phyloP scores from a whole-genome alignment of 1,140 invertebrate species.

The Nylanderia fulva region DNA sequence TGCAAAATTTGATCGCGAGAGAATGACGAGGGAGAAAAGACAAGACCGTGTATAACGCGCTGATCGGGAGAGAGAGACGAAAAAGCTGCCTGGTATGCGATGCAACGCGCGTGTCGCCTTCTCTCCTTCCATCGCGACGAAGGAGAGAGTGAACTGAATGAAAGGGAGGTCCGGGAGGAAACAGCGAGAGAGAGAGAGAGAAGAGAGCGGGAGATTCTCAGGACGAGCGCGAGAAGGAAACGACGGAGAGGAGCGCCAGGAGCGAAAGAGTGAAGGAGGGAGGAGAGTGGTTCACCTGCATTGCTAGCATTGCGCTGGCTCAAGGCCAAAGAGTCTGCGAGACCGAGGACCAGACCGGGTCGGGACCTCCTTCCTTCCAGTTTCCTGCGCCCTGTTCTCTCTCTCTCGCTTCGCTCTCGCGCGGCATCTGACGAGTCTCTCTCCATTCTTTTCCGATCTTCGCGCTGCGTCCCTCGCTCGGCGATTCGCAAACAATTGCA shows the following conservation, averaged over 20 bases:
- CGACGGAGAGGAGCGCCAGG: conserved; percentile 42
- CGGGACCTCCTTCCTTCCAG: conserved; percentile 83
- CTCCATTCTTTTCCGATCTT: conserved; percentile 35
- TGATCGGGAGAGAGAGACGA: conserved; percentile 41
- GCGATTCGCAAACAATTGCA: conserved; percentile 67
- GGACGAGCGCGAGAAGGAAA: conserved; percentile 56
- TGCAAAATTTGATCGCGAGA: conserved; percentile 26
- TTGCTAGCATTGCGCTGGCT: conserved; percentile 85
- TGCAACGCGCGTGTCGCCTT: conserved; percentile 54
- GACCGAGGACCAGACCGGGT: conserved; percentile 82
- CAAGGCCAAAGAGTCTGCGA: conserved; percentile 85
- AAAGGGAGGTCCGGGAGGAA: conserved; percentile 65
- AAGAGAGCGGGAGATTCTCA: conserved; percentile 53
- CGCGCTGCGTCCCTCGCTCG: conserved; percentile 6
- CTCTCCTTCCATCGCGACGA: conserved; percentile 55
- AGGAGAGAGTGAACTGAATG: conserved; percentile 76
- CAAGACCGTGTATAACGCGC: conserved; percentile 17
- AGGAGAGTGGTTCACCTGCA: conserved; percentile 86
- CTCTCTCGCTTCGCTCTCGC: conserved; percentile 45
- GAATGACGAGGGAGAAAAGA: conserved; percentile 27
- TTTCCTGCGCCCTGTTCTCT: conserved; percentile 77
- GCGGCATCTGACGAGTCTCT: conserved; percentile 27
- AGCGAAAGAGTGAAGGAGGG: conserved; percentile 70
- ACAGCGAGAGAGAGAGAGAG: conserved; percentile 32
- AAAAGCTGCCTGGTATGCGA: conserved; percentile 66